Percentiles rank a stretch among this genome's conserved stretches.
Conservation (phyloP, 2,797 vertebrate genomes). For the Chaetophractus vellerosus region DNA sequence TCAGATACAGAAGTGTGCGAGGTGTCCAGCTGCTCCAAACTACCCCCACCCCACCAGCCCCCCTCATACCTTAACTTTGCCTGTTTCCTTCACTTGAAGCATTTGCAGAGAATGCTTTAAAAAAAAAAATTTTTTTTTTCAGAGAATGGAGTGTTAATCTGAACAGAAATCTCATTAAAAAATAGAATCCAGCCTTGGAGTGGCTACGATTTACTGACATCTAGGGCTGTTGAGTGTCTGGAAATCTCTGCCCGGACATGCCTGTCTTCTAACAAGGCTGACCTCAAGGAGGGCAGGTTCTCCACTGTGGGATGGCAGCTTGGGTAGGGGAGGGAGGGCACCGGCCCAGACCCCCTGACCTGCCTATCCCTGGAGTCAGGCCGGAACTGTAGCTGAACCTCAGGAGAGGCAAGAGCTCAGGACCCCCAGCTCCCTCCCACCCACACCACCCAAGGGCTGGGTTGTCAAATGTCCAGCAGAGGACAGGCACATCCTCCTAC, state of each 20-base stretch:
- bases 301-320: not conserved
- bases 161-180: constrained; percentile 54
- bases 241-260: constrained; percentile 86
- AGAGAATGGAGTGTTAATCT: constrained; percentile 13
- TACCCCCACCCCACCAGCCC: not conserved
- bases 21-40: not conserved
- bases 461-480: constrained; percentile 7
- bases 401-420: not conserved
- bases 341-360: not conserved
- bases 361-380: not conserved
- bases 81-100: not conserved
- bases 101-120: constrained; percentile 5
- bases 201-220: constrained; percentile 25
- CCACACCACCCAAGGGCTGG: not conserved
- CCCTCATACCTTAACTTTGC: not conserved
- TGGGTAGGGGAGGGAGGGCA: not conserved
- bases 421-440: not conserved
- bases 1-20: not conserved
- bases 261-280: constrained; percentile 73
- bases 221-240: constrained; percentile 51
- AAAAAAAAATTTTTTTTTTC: not conserved
- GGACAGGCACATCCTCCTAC: not conserved
- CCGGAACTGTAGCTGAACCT: not conserved
- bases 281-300: constrained; percentile 67
- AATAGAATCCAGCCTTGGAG: constrained; percentile 24